Evolutionary conservation across 2,797 vertebrate species (phyloP), one percentile per base, ranked within the genome.

Genomic region (Hypotaenidia okinawae): DNA sequence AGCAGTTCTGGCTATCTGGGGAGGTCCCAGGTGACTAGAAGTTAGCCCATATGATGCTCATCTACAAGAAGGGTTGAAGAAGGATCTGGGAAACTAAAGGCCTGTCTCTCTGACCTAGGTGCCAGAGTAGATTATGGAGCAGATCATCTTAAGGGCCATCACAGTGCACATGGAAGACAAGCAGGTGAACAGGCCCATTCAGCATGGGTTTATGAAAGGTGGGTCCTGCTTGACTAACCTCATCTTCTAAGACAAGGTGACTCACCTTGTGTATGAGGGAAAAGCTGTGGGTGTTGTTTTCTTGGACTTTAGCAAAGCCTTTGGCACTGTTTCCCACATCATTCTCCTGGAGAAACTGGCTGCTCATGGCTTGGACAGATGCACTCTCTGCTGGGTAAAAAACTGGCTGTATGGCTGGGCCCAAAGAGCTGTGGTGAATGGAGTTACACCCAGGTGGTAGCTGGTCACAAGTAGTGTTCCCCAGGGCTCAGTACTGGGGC

Each of bases 301-400:
- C n/a, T 5, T n/a, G 10, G 22, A 47, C 4, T 52, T 41, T 9
- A n/a, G 14, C 35, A 39, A 76, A 61, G 43, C 9, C 27, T 76
- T 54, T 64, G 49, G 33, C 32, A 43, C 10, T 2, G 2, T 78
- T 54, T 54, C 16, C 52, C 33, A 57, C 52, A 67, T 5, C 22
- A 67, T 25, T 52, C 16, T 70, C 41, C 35, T 62, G 25, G 18
- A 84, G 35, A 41, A 62, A 72, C 28, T 67, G 25, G 13, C 17
- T 47, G 23, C 10, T 59, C 1, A 0, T 37, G 62, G 16, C 15
- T 87, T 67, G 18, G 52, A 61, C 1, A 2, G 5, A 3, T 4
- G 4, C 13, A 66, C 6, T 24, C 10, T 37, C 37, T 8, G 2
- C 13, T 58, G 41, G 21, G 22, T 73, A 72, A 66, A 76, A 19